Percentiles rank a stretch among this genome's conserved stretches.
Conservation (phyloP, 2,113 vertebrate species). For the Strix uralensis region DNA sequence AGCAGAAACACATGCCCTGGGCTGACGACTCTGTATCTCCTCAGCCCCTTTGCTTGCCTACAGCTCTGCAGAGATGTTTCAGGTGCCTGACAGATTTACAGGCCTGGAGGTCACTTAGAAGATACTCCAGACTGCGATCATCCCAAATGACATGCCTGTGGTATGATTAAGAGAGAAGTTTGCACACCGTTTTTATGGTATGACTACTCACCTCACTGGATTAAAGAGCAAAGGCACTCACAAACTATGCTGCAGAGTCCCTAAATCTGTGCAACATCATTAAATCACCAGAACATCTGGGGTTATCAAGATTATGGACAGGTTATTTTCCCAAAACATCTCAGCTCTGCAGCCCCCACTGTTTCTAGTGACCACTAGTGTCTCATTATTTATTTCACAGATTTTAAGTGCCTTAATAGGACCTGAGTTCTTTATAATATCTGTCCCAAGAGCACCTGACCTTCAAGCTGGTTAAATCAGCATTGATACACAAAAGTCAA, state of each 20-base stretch:
- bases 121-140: background rate
- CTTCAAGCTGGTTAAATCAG: background rate
- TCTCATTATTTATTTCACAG: background rate
- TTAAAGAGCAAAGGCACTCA: background rate
- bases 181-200: fast-evolving
- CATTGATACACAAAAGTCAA: background rate
- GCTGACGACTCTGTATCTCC: background rate
- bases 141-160: too few species aligned
- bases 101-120: background rate
- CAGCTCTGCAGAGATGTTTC: background rate
- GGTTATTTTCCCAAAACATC: background rate
- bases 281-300: background rate
- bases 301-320: background rate
- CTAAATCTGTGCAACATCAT: background rate
- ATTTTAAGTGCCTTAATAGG: background rate
- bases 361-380: background rate
- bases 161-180: too few species aligned
- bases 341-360: background rate
- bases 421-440: background rate
- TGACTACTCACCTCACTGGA: background rate
- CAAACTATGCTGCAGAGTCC: fast-evolving
- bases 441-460: background rate
- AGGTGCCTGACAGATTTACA: background rate
- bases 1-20: background rate
- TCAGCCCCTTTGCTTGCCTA: too few species aligned